Evolutionary conservation across 2,888 invertebrate species (phyloP).

Genomic region (Seira sanloemensis): DNA sequence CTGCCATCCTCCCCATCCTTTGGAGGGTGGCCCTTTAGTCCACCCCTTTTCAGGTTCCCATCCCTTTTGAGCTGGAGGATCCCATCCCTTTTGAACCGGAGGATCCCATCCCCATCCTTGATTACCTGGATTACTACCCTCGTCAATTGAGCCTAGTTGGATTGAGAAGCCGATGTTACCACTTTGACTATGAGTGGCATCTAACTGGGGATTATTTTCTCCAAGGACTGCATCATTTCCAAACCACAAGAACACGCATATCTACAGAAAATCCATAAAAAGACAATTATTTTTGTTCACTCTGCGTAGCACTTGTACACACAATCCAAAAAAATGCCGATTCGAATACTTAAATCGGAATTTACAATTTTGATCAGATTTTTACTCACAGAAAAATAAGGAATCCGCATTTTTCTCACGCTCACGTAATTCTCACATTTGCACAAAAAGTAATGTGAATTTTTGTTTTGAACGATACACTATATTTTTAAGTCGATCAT

Average conservation of each 20-base stretch:
- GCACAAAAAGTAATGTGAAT: constrained; percentile 6
- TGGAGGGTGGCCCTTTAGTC: neutral
- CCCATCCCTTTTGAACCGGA: neutral
- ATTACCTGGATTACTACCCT: constrained; percentile 18
- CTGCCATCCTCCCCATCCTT: neutral
- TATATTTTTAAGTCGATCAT: neutral
- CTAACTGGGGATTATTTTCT: neutral
- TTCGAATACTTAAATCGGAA: too few relatives aligned
- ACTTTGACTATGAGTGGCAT: neutral
- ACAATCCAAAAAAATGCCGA: too few relatives aligned
- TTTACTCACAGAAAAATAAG: constrained; percentile 42
- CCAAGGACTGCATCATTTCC: constrained; percentile 33
- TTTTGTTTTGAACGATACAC: neutral
- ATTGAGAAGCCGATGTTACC: constrained; percentile 29
- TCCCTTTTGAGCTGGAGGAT: constrained; percentile 10
- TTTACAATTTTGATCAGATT: too few relatives aligned
- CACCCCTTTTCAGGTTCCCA: constrained; percentile 33
- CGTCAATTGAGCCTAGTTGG: constrained; percentile 42
- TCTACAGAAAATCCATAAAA: constrained; percentile 10
- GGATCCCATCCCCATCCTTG: constrained; percentile 44
- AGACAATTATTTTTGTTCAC: neutral
- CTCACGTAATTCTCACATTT: constrained; percentile 17
- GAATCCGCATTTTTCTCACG: constrained; percentile 26
- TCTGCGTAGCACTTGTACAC: neutral
- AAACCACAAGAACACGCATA: constrained; percentile 47